Base-by-base conservation (phyloP, 2,113 vertebrate genomes). In the Trachemys scripta region DNA sequence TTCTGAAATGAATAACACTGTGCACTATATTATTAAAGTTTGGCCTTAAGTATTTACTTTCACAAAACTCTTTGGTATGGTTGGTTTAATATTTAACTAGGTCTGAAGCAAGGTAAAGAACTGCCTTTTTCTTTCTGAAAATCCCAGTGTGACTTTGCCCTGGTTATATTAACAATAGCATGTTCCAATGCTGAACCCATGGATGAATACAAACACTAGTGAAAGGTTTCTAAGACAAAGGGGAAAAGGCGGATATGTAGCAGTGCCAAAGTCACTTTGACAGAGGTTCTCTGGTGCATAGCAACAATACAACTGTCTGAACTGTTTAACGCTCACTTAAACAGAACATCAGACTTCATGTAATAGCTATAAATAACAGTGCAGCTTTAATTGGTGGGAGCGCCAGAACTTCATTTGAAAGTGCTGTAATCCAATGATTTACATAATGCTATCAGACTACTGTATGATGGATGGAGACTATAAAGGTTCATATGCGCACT, bases 361-460 rank as follows among this genome's bases (percentile, higher is more conserved):
- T 96, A 96, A 93, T 96, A 89, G 88, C 97, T 97, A 98, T 98
- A 97, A 98, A 98, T 97, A 98, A 97, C 93, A 97, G 96, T 92
- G 96, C 96, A 97, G 96, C 97, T 96, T 95, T 56, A 85, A 96
- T 91, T 27, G 0, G 79, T 85, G 88, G 93, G 97, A 96, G 93
- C 91, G 96, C 96, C 97, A 97, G 91, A 79, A 90, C 90, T 95
- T 95, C 80, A 56, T 96, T 97, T 89, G 93, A 88, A 96, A 97
- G 78, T 80, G 90, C 65, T 95, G 90, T 93, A 94, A 92, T 69
- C 84, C 47, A 1, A 53, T 96, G 95, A 97, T 97, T 97, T 97
- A 97, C 93, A 85, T 1, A 1, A 89, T 95, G 79, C 92, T 93
- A 96, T 93, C 95, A 90, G 87, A 96, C 96, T 96, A 95, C 94